Base-by-base conservation (phyloP, 2,113 vertebrate genomes). In the Garra rufa region DNA sequence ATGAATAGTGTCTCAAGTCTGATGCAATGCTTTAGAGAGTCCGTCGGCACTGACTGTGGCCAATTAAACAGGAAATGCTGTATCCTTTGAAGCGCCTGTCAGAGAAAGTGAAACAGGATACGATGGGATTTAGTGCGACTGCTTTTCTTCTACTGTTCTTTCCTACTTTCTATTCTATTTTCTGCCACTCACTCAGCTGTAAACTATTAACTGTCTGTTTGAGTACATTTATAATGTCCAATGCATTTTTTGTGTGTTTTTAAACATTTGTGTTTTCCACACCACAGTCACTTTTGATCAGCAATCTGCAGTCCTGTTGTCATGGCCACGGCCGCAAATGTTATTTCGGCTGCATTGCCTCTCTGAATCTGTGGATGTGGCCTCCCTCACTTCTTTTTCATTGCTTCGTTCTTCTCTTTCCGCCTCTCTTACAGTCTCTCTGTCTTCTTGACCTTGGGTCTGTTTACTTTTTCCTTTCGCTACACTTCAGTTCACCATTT, bases 61-160 rank as follows among this genome's bases (percentile, higher is more conserved):
- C 88, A 92, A 91, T 92, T 91, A 92, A 91, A 88, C 83, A 71
- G 11, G 85, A 88, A 86, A 84, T 59, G 81, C 90, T 85, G 75
- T 93, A 89, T 85, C 38, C 13, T 82, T 76, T 87, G 86, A 89
- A 91, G 88, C 83, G 67, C 79, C 86, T 85, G 91, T 91, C 71
- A 81, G 84, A 87, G 86, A 86, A 83, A 59, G 84, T 48, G 75
- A 87, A 73, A 85, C 76, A 74, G 81, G 89, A 87, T 83, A 90
- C 83, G 80, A 81, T 81, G 50, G 85, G 81, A 89, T 88, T 88
- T 65, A 67, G 41, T 46, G 57, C 1, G 76, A 24, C 6, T 57
- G 7, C 70, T 73, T 46, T 46, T 11, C 21, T 26, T 55, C 26
- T 28, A 17, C 73, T 48, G n/a, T 24, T 79, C 9, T 30, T 44